Conservation (phyloP, 2,113 vertebrate species). For the Cyanoliseus patagonus region DNA sequence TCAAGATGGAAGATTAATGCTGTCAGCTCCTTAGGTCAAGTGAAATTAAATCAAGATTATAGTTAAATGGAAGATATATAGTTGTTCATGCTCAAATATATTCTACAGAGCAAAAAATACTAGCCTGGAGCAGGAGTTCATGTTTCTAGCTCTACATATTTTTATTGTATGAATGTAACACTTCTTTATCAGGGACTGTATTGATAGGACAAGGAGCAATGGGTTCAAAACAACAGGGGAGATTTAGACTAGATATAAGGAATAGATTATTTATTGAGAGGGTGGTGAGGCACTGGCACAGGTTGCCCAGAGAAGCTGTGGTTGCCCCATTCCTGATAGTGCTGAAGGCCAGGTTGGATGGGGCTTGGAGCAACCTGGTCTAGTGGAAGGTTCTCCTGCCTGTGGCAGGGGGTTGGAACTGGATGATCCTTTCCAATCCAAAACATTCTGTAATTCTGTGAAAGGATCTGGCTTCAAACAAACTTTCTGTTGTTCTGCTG, state of each 20-base stretch:
- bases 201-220: neutral
- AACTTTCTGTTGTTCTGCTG: neutral
- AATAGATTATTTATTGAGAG: neutral
- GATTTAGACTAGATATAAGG: neutral
- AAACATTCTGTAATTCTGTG: neutral
- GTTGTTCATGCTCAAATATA: neutral
- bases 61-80: neutral
- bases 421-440: neutral
- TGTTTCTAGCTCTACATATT: neutral
- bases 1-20: neutral
- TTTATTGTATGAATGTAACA: neutral
- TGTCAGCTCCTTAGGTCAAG: neutral
- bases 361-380: neutral
- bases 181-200: neutral
- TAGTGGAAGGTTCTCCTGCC: neutral
- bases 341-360: neutral
- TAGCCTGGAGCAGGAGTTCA: neutral
- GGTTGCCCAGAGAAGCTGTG: neutral
- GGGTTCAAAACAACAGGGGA: neutral
- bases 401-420: neutral
- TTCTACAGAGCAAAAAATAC: neutral
- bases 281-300: neutral
- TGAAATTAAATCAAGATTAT: neutral
- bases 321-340: neutral
- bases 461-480: neutral